A percentile compares a stretch with the other conserved stretches of the same genome.
Conservation (phyloP, 2,797 vertebrate genomes). For the Aratinga solstitialis region DNA sequence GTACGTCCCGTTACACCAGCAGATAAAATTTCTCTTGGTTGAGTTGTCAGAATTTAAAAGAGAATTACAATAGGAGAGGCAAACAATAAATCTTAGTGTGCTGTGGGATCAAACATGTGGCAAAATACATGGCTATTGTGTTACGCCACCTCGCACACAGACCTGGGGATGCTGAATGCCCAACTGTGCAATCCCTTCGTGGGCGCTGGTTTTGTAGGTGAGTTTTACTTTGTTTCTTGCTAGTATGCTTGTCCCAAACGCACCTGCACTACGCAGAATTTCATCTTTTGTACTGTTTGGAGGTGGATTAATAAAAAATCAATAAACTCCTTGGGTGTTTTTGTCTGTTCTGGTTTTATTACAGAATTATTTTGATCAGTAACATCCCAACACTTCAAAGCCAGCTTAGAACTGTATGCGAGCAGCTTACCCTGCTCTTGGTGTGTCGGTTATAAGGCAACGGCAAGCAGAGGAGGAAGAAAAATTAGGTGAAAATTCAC, state of each 20-base stretch:
- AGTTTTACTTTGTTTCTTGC: neutral
- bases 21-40: neutral
- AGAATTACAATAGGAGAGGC: neutral
- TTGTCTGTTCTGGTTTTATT: neutral
- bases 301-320: neutral
- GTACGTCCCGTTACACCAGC: neutral
- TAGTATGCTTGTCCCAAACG: neutral
- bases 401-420: neutral
- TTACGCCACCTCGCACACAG: neutral
- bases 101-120: neutral
- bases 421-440: neutral
- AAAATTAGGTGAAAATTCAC: neutral
- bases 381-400: neutral
- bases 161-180: neutral
- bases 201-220: neutral
- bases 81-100: neutral
- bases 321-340: accelerated
- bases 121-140: neutral
- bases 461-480: neutral
- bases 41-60: neutral
- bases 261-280: neutral
- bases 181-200: neutral
- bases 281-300: neutral
- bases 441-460: neutral
- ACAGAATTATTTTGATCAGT: neutral